Conservation (phyloP, 2,888 invertebrate genomes). For the Thyatira batis region DNA sequence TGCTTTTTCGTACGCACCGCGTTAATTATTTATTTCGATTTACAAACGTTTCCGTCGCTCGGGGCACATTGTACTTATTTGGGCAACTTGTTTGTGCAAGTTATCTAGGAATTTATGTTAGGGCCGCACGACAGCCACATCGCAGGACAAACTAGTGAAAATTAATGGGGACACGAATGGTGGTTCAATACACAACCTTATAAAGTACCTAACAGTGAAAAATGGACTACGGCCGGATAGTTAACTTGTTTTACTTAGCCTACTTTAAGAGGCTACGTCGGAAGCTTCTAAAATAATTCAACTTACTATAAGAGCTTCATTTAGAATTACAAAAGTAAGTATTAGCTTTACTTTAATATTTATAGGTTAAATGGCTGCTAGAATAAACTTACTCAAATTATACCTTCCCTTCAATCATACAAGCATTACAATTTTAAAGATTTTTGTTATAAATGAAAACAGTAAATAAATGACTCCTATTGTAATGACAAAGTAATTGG, state of each 20-base stretch:
- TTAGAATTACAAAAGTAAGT: no score
- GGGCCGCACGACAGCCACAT: constrained; percentile 60
- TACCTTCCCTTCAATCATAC: no score
- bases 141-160: constrained; percentile 66
- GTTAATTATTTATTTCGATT: constrained; percentile 50
- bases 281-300: background rate
- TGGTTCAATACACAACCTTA: constrained; percentile 40
- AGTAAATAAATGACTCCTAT: background rate
- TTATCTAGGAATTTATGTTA: constrained; percentile 74
- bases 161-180: constrained; percentile 62
- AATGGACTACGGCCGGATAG: constrained; percentile 19
- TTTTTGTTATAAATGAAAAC: background rate
- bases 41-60: constrained; percentile 58
- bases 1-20: constrained; percentile 4
- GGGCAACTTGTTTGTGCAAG: constrained; percentile 71
- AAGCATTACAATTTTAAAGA: no score
- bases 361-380: no score
- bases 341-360: no score
- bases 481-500: background rate
- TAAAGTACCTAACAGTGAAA: constrained; percentile 43
- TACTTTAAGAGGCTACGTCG: background rate
- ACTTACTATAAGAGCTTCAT: background rate
- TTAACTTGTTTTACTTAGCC: background rate
- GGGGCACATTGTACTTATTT: constrained; percentile 73
- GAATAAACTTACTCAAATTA: no score